Base-by-base conservation (phyloP, 2,888 invertebrate genomes). In the Patella ulyssiponensis region DNA sequence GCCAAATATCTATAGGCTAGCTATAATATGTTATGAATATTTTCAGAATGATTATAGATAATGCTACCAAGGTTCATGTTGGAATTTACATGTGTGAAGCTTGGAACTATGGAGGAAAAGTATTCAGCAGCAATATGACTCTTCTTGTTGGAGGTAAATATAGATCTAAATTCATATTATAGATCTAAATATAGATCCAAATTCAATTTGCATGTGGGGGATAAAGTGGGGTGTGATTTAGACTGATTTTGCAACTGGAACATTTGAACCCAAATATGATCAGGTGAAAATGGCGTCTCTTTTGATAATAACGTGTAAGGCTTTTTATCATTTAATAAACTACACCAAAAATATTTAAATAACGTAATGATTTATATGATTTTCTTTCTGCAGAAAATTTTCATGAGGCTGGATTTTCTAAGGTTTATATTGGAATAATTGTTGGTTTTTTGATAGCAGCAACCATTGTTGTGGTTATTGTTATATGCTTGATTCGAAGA, bases 1-100 rank as follows among this genome's bases (percentile, higher is more conserved):
- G 44, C 7, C 44, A 44, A 44, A 44, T 44, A 44, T 44, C 44
- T 44, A 44, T 1, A 44, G 44, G 44, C 9, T 44, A 44, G 44
- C 44, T 44, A 44, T 44, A 44, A 44, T 44, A 58, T 64, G 23
- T 52, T 15, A 58, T 23, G 71, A 58, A 69, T 75, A 71, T 51
- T 84, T 84, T 69, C 82, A 89, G 89, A 51, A 79, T 89, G 71
- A 83, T 81, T 7, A 85, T 88, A 23, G 76, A 80, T 17, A 84
- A 86, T 79, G 85, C 85, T 9, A 83, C 83, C 11, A 75, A 79
- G 9, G 77, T 77, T 14, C 84, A 86, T 74, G 78, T 80, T 69
- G 89, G 89, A 3, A 78, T 80, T 20, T 89, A 89, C 77, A 84
- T 83, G 20, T 89, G 89, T 83, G 81, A 80, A 70, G 88, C 84